Conservation (phyloP, 2,888 invertebrate genomes). For the Corbicula japonica region DNA sequence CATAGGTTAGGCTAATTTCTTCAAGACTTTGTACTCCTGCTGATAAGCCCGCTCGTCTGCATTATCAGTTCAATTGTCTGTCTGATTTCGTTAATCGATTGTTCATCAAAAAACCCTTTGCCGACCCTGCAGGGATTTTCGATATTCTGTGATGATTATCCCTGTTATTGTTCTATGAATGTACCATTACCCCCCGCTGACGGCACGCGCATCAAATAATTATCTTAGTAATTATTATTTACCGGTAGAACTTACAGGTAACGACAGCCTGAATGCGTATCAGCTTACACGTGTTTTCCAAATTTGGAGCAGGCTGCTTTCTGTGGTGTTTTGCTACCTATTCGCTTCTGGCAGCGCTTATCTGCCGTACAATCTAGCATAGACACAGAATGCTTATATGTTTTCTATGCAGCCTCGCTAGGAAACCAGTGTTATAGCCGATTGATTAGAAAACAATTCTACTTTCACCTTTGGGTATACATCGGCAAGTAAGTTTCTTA, state of each 20-base stretch:
- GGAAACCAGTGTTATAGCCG: conserved; percentile 55
- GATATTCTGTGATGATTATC: neutral
- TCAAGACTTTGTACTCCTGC: no score
- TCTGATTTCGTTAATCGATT: neutral
- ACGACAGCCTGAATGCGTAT: conserved; percentile 58
- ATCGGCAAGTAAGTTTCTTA: conserved; percentile 25
- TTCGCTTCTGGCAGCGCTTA: conserved; percentile 38
- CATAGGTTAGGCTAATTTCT: no score
- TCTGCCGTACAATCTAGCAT: conserved; percentile 45
- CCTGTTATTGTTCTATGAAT: no score
- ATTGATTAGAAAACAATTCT: conserved; percentile 56
- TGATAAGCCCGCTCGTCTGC: no score
- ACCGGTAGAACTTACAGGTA: conserved; percentile 36
- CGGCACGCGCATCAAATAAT: conserved; percentile 21
- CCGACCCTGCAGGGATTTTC: no score
- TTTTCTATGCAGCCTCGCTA: conserved; percentile 42
- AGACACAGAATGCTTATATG: conserved; percentile 46
- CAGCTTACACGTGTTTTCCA: conserved; percentile 66
- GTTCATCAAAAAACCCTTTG: neutral
- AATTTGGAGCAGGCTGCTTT: conserved; percentile 64
- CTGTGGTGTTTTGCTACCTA: conserved; percentile 29
- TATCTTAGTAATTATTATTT: neutral
- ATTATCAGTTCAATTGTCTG: neutral
- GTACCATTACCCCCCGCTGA: conserved; percentile 9
- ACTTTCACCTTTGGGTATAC: conserved; percentile 38